Evolutionary conservation across 2,888 invertebrate genomes (phyloP), one percentile per base, ranked within the genome.

Genomic region (Nymphalis urticae): DNA sequence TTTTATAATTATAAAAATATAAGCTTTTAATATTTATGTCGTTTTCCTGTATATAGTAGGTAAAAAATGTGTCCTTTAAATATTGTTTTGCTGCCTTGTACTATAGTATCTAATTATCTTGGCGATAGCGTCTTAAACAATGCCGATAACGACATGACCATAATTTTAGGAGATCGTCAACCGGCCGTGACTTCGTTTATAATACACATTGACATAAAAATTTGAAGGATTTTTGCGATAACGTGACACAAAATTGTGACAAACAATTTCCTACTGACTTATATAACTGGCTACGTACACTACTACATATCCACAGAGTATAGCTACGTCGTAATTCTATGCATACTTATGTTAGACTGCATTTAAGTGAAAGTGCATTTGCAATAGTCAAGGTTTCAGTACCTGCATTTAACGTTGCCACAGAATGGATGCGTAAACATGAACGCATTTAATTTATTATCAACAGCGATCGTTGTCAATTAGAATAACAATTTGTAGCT

Each of bases 161-260:
- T 88, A 87, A 88, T 90, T 86, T 87, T 88, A 87, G 80, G 89
- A 90, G 92, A 90, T 91, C 92, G 88, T 87, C 85, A 89, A 88
- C 89, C 92, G 89, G 77, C 92, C 92, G 72, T 92, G 92, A 91
- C 92, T 90, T 83, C 84, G 84, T 89, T 90, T 89, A 82, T 83
- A 78, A 79, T 80, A 82, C 75, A 80, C 80, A 80, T 80, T 78
- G 76, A 75, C 79, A 79, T 82, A 86, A 86, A 82, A 82, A 77
- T 76, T 77, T 80, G 85, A 89, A 89, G 90, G 90, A 86, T 89
- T 84, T 85, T 77, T 75, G 79, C 79, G 90, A 91, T 90, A 91
- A 89, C 82, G 75, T 85, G 88, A 85, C 87, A 87, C 83, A 82
- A 76, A 79, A 80, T 72, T 75, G 72, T 74, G 63, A 76, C 75